Conservation (phyloP, 1,140 invertebrate genomes). For the Cyclargus thomasi region DNA sequence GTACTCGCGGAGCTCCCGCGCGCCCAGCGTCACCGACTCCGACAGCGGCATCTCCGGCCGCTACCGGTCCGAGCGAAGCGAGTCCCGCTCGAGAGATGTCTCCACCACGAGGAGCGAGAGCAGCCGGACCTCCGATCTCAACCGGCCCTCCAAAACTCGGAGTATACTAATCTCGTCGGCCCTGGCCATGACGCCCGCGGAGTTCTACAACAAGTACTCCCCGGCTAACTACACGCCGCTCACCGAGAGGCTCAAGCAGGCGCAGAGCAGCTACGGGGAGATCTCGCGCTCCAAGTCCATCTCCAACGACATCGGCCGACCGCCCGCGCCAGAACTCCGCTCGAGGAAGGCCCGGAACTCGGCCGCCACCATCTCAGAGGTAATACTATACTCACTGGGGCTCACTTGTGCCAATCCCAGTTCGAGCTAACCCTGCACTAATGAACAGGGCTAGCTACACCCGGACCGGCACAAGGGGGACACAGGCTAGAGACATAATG, state of each 20-base stretch:
- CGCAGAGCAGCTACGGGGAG: slow-evolving; percentile 59
- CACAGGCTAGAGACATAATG: not conserved
- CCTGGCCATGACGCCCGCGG: slow-evolving; percentile 71
- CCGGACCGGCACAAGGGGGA: too few species aligned
- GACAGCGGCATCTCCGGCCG: slow-evolving; percentile 62
- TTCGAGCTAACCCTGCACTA: too few species aligned
- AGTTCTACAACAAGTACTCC: slow-evolving; percentile 79
- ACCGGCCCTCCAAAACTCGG: slow-evolving; percentile 40
- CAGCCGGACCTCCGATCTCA: slow-evolving; percentile 45
- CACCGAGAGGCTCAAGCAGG: slow-evolving; percentile 68
- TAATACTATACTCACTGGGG: slow-evolving; percentile 27
- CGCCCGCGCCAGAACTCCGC: slow-evolving; percentile 48
- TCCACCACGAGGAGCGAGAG: slow-evolving; percentile 66
- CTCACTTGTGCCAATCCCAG: too few species aligned
- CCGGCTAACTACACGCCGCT: slow-evolving; percentile 78
- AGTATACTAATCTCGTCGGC: slow-evolving; percentile 45
- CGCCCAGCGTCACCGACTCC: slow-evolving; percentile 66
- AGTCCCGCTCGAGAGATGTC: slow-evolving; percentile 57
- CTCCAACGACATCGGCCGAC: slow-evolving; percentile 74
- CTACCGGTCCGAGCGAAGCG: slow-evolving; percentile 57
- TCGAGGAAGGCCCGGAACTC: slow-evolving; percentile 53
- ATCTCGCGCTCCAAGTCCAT: slow-evolving; percentile 74
- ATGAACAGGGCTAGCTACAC: too few species aligned
- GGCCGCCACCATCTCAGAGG: slow-evolving; percentile 62
- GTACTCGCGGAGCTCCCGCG: slow-evolving; percentile 52